Evolutionary conservation across 2,888 invertebrate genomes (phyloP), one percentile per base, ranked within the genome.

Genomic region (Drosophila suboccidentalis): DNA sequence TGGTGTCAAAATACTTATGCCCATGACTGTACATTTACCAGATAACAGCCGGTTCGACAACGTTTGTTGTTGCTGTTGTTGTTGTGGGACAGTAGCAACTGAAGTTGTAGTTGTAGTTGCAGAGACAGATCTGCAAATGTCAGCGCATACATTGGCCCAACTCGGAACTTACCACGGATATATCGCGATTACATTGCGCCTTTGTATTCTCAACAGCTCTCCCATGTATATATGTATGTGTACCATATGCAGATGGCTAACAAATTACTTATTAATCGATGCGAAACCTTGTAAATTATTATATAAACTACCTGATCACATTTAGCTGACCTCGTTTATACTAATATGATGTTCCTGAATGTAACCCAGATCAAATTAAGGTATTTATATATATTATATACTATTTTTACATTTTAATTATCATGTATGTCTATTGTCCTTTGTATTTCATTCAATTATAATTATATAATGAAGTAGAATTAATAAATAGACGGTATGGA

Each of bases 121-220:
- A 26, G 13, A 26, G 44, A 32, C 49, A 32, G 49, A 49, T 49
- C 49, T 49, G 32, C 32, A 49, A 49, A 49, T 34, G 34, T 49
- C 49, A 49, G 32, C 49, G 32, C 49, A 49, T 34, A 44, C 13
- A 44, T 44, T 22, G 44, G 13, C 13, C 8, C 44, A n/a, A 44
- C 19, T 43, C 22, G 44, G 11, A 43, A 43, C 43, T 43, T 29
- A 47, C 29, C 47, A 29, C 46, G 32, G 29, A 49, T 49, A 32
- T 32, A 32, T 49, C 11, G 10, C 10, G 15, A 10, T 49, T 15
- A 29, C 47, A 10, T 15, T 49, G 5, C 5, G 29, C 9, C 17
- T 49, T 32, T 29, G 11, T 32, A 49, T 49, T 49, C 11, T 49
- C 2, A 15, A 11, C 11, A 11, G 32, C 17, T 32, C 32, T 32